Conservation (phyloP, 2,888 invertebrate genomes). For the Morpho achilles region DNA sequence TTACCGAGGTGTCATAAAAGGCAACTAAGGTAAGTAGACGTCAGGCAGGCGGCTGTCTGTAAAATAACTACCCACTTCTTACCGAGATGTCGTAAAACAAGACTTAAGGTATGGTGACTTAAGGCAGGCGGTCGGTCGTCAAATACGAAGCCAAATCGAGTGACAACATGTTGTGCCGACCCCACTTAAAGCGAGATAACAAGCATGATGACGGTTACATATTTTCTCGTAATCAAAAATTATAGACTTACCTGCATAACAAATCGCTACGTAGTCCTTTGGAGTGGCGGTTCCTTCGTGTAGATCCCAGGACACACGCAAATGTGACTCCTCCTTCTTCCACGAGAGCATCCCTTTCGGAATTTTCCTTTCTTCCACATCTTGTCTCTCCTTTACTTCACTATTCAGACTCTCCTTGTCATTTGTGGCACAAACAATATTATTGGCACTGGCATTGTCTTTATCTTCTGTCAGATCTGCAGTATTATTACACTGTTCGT, state of each 20-base stretch:
- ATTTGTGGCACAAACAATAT: conserved; percentile 44
- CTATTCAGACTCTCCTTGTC: conserved; percentile 36
- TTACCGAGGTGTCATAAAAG: too few relatives aligned
- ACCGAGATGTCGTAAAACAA: too few relatives aligned
- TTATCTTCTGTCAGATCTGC: conserved; percentile 28
- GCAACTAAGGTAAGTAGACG: too few relatives aligned
- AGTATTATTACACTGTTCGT: conserved; percentile 31
- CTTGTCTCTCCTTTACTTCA: conserved; percentile 29
- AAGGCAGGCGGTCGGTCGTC: too few relatives aligned
- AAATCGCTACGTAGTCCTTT: conserved; percentile 77
- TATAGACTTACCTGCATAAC: conserved; percentile 69
- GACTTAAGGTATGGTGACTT: too few relatives aligned
- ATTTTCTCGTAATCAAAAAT: too few relatives aligned
- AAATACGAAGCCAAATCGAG: too few relatives aligned
- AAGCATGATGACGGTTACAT: too few relatives aligned
- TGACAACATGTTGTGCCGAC: too few relatives aligned
- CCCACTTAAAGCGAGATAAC: too few relatives aligned
- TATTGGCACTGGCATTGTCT: conserved; percentile 50
- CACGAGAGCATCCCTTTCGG: conserved; percentile 38
- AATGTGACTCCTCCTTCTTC: conserved; percentile 60
- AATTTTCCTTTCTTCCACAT: conserved; percentile 18
- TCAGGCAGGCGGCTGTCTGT: too few relatives aligned
- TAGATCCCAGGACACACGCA: conserved; percentile 68
- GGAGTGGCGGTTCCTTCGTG: conserved; percentile 52
- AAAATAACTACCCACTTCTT: too few relatives aligned